Percentiles rank a stretch among this genome's conserved stretches.
These are phyloP conservation scores for Proteles cristata DNA, from an alignment of 2,113 vertebrate genomes.

Conservation along the genomic window DNA sequence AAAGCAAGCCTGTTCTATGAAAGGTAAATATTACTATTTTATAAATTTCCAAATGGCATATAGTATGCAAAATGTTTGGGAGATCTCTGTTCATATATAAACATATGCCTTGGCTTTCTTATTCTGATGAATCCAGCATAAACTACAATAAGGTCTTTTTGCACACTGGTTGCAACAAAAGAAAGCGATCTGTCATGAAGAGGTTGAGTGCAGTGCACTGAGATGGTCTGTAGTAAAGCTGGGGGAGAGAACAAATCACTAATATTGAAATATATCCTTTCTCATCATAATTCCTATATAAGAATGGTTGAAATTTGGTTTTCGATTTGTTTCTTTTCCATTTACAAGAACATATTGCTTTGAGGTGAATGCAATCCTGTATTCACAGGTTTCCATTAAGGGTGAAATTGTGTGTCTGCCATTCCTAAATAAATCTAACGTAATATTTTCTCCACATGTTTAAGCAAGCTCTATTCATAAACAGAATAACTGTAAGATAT, in stretches of 20 bases:
- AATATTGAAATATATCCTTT: neutral
- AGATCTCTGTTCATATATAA: neutral
- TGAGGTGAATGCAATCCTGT: neutral
- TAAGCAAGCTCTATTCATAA: neutral
- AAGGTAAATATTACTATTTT: neutral
- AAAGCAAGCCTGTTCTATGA: neutral
- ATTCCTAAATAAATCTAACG: neutral
- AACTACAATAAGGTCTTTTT: neutral
- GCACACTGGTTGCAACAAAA: neutral
- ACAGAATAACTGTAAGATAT: neutral
- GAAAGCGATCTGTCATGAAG: neutral
- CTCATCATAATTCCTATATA: neutral
- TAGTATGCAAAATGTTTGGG: neutral
- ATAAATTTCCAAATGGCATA: neutral
- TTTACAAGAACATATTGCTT: constrained; percentile 57
- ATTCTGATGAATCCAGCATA: neutral
- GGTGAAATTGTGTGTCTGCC: neutral
- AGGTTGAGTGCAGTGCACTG: no score
- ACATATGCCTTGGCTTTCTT: neutral
- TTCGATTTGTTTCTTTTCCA: constrained; percentile 37
- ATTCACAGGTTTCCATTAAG: constrained; percentile 6
- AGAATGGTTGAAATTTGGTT: neutral
- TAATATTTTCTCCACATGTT: neutral
- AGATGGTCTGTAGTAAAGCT: neutral
- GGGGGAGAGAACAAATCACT: neutral